A percentile compares a stretch with the other conserved stretches of the same genome.
Evolutionary conservation across 2,888 invertebrate genomes (phyloP).

Genomic region (Drosophila mettleri): DNA sequence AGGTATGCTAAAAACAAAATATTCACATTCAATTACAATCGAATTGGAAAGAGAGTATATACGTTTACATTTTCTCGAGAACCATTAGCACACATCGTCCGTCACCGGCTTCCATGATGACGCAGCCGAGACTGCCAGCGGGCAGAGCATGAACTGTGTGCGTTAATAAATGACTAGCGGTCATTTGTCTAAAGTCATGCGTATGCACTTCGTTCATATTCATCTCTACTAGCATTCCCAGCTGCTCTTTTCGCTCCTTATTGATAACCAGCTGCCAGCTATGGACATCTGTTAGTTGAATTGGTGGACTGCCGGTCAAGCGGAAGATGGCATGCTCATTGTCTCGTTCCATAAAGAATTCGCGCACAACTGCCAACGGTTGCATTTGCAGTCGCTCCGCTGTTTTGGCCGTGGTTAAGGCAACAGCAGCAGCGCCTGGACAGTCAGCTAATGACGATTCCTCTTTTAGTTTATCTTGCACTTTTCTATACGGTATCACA

Average conservation of each 20-base stretch:
- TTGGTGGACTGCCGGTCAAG: constrained; percentile 86
- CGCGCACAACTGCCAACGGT: constrained; percentile 59
- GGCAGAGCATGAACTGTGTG: constrained; percentile 95
- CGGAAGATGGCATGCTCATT: constrained; percentile 33
- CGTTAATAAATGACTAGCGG: constrained; percentile 96
- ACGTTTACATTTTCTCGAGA: constrained; percentile 93
- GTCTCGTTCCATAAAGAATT: constrained; percentile 50
- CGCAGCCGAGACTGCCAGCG: constrained; percentile 95
- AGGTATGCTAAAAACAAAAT: constrained; percentile 16
- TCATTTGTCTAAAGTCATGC: constrained; percentile 98
- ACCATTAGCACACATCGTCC: constrained; percentile 97
- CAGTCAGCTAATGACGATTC: accelerated
- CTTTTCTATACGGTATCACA: neutral
- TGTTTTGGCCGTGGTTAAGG: constrained; percentile 92
- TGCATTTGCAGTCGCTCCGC: constrained; percentile 85
- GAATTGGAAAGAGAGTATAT: too few relatives aligned
- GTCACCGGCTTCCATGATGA: constrained; percentile 97
- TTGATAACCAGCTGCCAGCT: constrained; percentile 88
- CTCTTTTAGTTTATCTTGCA: neutral
- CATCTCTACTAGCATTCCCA: constrained; percentile 91
- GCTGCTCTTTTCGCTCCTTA: constrained; percentile 91
- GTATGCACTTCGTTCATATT: constrained; percentile 91
- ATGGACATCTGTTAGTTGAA: constrained; percentile 93
- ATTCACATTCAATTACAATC: neutral
- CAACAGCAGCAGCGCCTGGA: constrained; percentile 93